Base-by-base conservation (phyloP, 2,888 invertebrate species). In the Osmoderma eremita region DNA sequence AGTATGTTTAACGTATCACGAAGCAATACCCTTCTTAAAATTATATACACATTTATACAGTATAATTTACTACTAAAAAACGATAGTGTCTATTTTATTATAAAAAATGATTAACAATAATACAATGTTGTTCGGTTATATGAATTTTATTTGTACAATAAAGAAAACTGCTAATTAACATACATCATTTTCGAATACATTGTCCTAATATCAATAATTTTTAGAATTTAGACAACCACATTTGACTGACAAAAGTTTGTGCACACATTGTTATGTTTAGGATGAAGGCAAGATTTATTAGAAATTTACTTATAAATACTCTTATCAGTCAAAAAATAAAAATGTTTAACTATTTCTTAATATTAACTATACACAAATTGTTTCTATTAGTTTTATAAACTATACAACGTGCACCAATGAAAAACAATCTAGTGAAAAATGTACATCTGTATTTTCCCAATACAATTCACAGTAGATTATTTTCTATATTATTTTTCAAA, bases 401-500 rank as follows among this genome's bases (percentile, higher is more conserved):
- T 12, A 53, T 51, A 64, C 51, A 64, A 63, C 17, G 51, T 64
- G 64, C 42, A 53, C 42, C 53, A 53, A 64, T 51, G 53, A 51
- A 64, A 51, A 64, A 64, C 51, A 63, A 53, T 64, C 41, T 64
- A 51, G 41, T 50, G 22, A 63, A n/a, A n/a, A 50, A 36, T 39
- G 50, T 51, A 53, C 30, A n/a, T 53, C 18, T 64, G 63, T 53
- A 53, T 53, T 17, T 53, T 53, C 30, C 15, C 42, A 38, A 64
- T 53, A 42, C 30, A n/a, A 53, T 22, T 17, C 22, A 30, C 42
- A 64, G 36, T 53, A 42, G 41, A 64, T 36, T 50, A 50, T 53
- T 53, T 51, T 30, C 39, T 42, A 64, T 53, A 30, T 64, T 22
- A 54, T 63, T 51, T 45, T 15, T 3, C 12, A 45, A 61, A 45